Base-by-base conservation (phyloP, 2,797 vertebrate species). In the Peromyscus melanophrys region DNA sequence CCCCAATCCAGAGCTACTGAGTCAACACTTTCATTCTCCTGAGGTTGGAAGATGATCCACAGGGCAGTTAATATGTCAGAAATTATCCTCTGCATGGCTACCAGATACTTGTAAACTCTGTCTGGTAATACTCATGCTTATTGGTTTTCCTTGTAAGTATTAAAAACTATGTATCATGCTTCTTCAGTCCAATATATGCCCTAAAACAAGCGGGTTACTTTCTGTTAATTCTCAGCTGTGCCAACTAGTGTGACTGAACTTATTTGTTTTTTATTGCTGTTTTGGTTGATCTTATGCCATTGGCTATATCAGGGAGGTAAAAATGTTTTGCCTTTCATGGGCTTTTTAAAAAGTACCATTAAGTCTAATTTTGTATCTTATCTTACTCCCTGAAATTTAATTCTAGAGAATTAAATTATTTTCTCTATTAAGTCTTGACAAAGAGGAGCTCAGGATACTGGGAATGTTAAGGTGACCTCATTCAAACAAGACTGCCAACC, bases 361-460 rank as follows among this genome's bases (percentile, higher is more conserved):
- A 87, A 67, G 73, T 75, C 4, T 76, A 49, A 52, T 94, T 86
- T 94, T 92, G 46, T 57, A 76, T 93, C 95, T 82, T 92, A 82
- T 89, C 59, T 94, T 27, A 82, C 55, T 5, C 34, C 23, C 75
- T 82, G 75, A 96, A 84, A 92, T 85, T 25, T 27, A 90, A 43
- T 92, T 95, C 7, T 83, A 29, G 46, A 94, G 6, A 97, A 55
- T 85, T 88, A 73, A 83, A 84, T 92, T 88, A 91, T 96, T 89
- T 90, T 87, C 17, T 91, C 19, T 83, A 34, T 88, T n/a, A 90
- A 85, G 29, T 25, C 14, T 90, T 94, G 61, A 85, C 59, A 93
- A 73, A 93, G 19, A 93, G 2, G 27, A 93, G 7, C 17, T 52
- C 59, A 46, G 9, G 16, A 85, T 78, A 59, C 65, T 78, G 37